Base-by-base conservation (phyloP, 2,113 vertebrate genomes). In the Benitochromis conjunctus region DNA sequence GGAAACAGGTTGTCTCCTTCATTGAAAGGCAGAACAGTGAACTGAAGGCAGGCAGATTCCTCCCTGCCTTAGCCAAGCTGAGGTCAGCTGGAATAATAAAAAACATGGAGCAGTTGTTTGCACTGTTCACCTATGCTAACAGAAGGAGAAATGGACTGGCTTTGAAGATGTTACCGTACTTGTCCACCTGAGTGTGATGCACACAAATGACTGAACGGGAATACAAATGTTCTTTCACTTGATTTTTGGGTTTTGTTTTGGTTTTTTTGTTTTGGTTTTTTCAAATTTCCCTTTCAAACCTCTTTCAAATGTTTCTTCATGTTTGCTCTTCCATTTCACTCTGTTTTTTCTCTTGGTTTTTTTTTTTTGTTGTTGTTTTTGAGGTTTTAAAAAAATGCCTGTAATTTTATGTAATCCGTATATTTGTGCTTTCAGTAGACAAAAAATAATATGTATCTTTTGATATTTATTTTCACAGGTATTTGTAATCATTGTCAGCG, bases 381-480 rank as follows among this genome's bases (percentile, higher is more conserved):
- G 54, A 81, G n/a, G 34, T 71, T 88, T 89, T 88, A 54, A 60
- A 53, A 60, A 56, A 83, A 62, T 41, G 43, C 81, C 53, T 86
- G 87, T 92, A 64, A 83, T 79, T 92, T 74, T 79, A 83, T 87
- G 89, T 94, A 84, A 92, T 92, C 79, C 41, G 21, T 82, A 38
- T 84, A 88, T 91, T 86, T 91, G 85, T 93, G 91, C 87, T 91
- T 88, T 84, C 9, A 38, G 80, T 93, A 89, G 93, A 88, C 55
- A 29, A 89, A 88, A 89, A 82, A 55, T 51, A 86, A 91, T 57
- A 9, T 80, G 81, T 89, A 93, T 92, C 91, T 91, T 94, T 94
- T 93, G 76, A 90, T 95, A 94, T 95, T 95, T 95, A 94, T 94
- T 94, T 94, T 91, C 85, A 89, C 85, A 91, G 51, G 56, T 89